Evolutionary conservation across 2,888 invertebrate species (phyloP).

Genomic region (Stramonita haemastoma): DNA sequence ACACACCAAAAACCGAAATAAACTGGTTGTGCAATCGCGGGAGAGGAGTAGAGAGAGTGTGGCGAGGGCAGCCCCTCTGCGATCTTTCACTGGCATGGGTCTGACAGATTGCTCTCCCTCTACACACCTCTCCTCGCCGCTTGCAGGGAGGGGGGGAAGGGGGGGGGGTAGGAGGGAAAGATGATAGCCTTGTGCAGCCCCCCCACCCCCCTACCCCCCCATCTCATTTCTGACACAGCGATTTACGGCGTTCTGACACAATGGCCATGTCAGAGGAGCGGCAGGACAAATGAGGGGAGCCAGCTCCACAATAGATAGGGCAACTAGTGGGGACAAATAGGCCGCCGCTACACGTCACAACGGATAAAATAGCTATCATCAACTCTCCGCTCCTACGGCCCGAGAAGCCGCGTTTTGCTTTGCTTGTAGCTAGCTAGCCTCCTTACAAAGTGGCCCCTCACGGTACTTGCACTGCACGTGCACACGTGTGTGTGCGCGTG

Average conservation of each 20-base stretch:
- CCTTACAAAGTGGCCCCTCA: too few relatives aligned
- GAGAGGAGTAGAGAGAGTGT: not conserved
- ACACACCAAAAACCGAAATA: not conserved
- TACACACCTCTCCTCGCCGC: constrained; percentile 20
- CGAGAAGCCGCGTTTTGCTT: too few relatives aligned
- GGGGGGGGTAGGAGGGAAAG: not conserved
- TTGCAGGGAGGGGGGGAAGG: not conserved
- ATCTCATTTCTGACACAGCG: constrained; percentile 16
- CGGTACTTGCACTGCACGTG: not conserved
- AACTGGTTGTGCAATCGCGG: constrained; percentile 8
- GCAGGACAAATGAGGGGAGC: constrained; percentile 9
- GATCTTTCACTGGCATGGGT: constrained; percentile 22
- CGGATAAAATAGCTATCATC: too few relatives aligned
- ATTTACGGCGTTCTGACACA: constrained; percentile 8
- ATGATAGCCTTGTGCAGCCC: constrained; percentile 20
- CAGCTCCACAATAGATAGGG: not conserved
- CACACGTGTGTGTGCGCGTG: not conserved
- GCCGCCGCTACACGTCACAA: not conserved
- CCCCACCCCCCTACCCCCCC: not conserved
- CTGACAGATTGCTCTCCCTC: constrained; percentile 29
- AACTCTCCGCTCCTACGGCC: too few relatives aligned
- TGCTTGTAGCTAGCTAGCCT: too few relatives aligned
- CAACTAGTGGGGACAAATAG: not conserved
- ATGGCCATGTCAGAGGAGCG: not conserved
- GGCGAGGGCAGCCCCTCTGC: constrained; percentile 7